phyloP scores from a whole-genome alignment of 2,888 invertebrate species.

The Melikaiella ostensackeni region DNA sequence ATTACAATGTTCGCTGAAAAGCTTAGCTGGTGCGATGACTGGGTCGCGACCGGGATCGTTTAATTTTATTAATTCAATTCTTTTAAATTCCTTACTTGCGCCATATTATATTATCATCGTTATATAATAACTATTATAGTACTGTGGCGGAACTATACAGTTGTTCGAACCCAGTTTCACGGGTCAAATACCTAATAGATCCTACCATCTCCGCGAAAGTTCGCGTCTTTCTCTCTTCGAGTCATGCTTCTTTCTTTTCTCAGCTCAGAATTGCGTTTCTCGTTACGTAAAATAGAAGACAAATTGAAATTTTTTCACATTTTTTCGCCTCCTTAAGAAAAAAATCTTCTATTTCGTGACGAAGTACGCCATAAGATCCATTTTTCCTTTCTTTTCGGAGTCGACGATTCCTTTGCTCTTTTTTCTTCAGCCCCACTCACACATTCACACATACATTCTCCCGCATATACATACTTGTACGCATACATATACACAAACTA shows the following conservation, averaged over 20 bases:
- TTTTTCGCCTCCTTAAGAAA: neutral
- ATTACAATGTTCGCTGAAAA: slow-evolving; percentile 72
- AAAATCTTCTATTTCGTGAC: neutral
- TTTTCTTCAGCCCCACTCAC: slow-evolving; percentile 42
- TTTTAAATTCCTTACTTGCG: slow-evolving; percentile 63
- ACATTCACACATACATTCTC: slow-evolving; percentile 36
- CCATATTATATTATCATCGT: slow-evolving; percentile 71
- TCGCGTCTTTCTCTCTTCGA: slow-evolving; percentile 12
- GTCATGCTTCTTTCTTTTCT: slow-evolving; percentile 5
- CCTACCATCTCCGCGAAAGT: slow-evolving; percentile 53
- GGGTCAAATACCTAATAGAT: slow-evolving; percentile 61
- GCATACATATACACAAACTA: slow-evolving; percentile 49
- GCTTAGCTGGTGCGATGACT: slow-evolving; percentile 66
- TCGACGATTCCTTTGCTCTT: slow-evolving; percentile 27
- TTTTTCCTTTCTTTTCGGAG: slow-evolving; percentile 9
- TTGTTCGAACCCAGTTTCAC: slow-evolving; percentile 68
- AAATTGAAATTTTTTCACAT: neutral
- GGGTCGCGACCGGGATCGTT: slow-evolving; percentile 65
- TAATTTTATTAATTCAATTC: slow-evolving; percentile 54
- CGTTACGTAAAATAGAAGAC: neutral
- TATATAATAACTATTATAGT: slow-evolving; percentile 73
- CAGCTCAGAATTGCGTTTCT: neutral
- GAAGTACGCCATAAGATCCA: neutral
- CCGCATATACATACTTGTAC: slow-evolving; percentile 29
- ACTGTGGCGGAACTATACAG: slow-evolving; percentile 73